Evolutionary conservation across 1,140 invertebrate genomes (phyloP), one percentile per base, ranked within the genome.

Genomic region (Pseudomyrmex dendroicus): DNA sequence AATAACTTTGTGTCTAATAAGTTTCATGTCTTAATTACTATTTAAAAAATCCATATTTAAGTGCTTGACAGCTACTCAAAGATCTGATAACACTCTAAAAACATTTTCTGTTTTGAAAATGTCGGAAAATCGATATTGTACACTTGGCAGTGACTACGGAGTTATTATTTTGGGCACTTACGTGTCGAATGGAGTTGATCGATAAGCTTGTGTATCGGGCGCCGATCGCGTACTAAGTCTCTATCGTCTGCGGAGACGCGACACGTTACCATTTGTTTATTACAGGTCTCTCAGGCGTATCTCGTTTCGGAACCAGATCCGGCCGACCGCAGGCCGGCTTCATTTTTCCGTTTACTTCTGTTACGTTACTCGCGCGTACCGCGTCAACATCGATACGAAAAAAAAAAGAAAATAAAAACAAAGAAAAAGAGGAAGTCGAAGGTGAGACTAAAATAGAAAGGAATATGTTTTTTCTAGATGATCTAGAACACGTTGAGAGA

Each of bases 251-350:
- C 20, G 64, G 70, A 80, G 83, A 80, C 62, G 68, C 73, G 85
- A 86, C 89, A 89, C 48, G 48, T 91, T 89, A 63, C 86, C 89
- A 91, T 93, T 92, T 92, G 87, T 93, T 93, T 91, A 92, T 92
- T 91, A 91, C 86, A 89, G 91, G 89, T 94, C 93, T 94, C 93
- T 89, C 93, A 94, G 93, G 93, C 93, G 92, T 94, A 94, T 94
- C 93, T 90, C 89, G 84, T 94, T 94, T 93, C 93, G 90, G 91
- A 90, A 90, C 89, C 86, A 93, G 91, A 92, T 87, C 90, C 92
- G 92, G 89, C 89, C 89, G 89, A 94, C 93, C 93, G 89, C 93
- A 94, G 87, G 86, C 87, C 84, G 92, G 91, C 93, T 90, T 93
- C 92, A 80, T 93, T 94, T 93, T 94, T 91, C 89, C 85, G 84